Base-by-base conservation (phyloP, 92 coral and sea anemone genomes). In the Virgularia gustaviana region DNA sequence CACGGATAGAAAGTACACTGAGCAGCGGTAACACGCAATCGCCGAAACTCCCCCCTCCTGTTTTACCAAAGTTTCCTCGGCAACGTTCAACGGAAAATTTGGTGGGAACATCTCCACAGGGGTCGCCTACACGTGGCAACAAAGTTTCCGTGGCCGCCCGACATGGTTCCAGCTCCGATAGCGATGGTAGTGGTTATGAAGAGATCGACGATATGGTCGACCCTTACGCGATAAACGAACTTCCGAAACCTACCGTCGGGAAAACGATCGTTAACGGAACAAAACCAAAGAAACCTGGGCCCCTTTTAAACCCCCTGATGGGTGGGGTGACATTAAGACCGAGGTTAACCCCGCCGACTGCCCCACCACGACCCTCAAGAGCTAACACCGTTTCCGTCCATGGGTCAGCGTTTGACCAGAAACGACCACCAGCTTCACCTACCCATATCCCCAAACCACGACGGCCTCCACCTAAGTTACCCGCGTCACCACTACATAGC, bases 141-240 rank as follows among this genome's bases (percentile, higher is more conserved):
- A 68, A 68, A 20, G 3, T 52, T 7, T 33, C 58, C 22, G 4
- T 22, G 28, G 29, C 31, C 1, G 28, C 3, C 22, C 2, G 30
- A 22, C 30, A 15, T 19, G 15, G 20, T 5, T 47, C 55, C 8
- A 43, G 47, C 57, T 43, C 33, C 35, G 60, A 45, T 43, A 59
- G 33, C 36, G 56, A 64, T 25, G 57, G 51, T 13, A 61, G 36
- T 68, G 75, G 29, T 47, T 68, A 68, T 45, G 75, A 68, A 51
- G 45, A 68, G 22, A 49, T 68, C 20, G 27, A 44, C 15, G 75
- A 68, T 7, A 11, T 68, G 30, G 61, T 49, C 1, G 23, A 30
- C 25, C 75, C 75, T 13, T 68, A 68, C 19, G 75, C 75, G n/a
- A 18, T 68, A 49, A 42, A 47, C 35, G 75, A 68, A 15, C 43